Conservation (phyloP, 2,888 invertebrate genomes). For the Subacronicta megacephala region DNA sequence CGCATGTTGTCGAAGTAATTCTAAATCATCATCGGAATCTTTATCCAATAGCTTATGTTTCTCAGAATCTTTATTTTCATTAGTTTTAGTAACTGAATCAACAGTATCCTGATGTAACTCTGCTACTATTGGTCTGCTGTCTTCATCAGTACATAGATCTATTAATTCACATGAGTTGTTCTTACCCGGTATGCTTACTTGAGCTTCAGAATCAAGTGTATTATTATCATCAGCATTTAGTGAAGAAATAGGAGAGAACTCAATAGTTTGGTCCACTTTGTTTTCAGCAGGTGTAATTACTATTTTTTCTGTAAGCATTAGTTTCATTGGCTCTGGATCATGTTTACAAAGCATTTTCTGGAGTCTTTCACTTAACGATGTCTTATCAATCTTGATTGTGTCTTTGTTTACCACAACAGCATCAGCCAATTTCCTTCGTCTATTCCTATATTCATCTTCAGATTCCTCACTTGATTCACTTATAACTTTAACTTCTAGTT, state of each 20-base stretch:
- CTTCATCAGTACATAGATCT: conserved; percentile 68
- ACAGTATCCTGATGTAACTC: conserved; percentile 52
- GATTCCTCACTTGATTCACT: conserved; percentile 82
- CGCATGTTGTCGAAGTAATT: conserved; percentile 81
- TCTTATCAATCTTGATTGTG: conserved; percentile 70
- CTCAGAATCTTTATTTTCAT: conserved; percentile 30
- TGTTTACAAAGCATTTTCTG: conserved; percentile 77
- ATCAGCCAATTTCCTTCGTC: conserved; percentile 86
- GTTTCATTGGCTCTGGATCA: conserved; percentile 54
- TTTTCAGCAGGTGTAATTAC: conserved; percentile 31
- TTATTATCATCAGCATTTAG: conserved; percentile 38
- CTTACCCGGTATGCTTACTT: conserved; percentile 38
- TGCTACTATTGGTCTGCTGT: conserved; percentile 45
- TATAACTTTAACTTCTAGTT: conserved; percentile 62
- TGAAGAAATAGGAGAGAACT: conserved; percentile 50
- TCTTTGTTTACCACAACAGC: conserved; percentile 83
- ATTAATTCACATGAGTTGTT: conserved; percentile 59
- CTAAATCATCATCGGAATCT: conserved; percentile 86
- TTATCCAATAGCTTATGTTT: conserved; percentile 53
- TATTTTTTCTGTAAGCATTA: conserved; percentile 46
- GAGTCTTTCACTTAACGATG: conserved; percentile 79
- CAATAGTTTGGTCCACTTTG: conserved; percentile 30
- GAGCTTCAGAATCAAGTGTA: conserved; percentile 23
- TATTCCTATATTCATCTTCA: conserved; percentile 82
- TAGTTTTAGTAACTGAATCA: conserved; percentile 56